Evolutionary conservation across 2,113 vertebrate species (phyloP), one percentile per base, ranked within the genome.

Genomic region (Ramphastos sulfuratus): DNA sequence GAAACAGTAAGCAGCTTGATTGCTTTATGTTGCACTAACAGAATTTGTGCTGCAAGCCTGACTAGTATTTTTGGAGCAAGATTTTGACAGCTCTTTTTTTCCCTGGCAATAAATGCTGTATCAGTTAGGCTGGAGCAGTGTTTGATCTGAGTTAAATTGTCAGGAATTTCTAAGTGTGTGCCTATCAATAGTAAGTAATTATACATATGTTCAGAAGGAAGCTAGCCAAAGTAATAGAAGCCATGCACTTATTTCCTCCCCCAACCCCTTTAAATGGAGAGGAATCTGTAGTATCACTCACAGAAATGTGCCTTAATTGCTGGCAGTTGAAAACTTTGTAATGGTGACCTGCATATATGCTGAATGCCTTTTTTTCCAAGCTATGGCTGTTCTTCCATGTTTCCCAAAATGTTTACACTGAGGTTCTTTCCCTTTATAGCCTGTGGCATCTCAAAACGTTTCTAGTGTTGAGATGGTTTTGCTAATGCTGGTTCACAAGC

Each of bases 131-230:
- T 85, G 48, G 52, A 92, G 90, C 17, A 14, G 46, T 60, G 64
- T 27, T 81, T 64, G 37, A 58, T 86, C 42, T 65, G 69, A 39
- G 39, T 75, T 87, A 61, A 67, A 64, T 35, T 67, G 72, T 85
- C 75, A 78, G 77, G 81, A 80, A 71, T 74, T 64, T 87, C 50
- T 21, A 46, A 75, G 66, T 15, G 30, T 87, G 64, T 71, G 42
- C 52, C 69, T 89, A 7, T 92, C 65, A 77, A 15, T 61, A 67
- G 39, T 80, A 92, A 79, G 58, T 56, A 54, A 75, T 80, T 89
- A 76, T 44, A 65, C 82, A 77, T 39, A 28, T 60, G 20, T 15
- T 52, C 42, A 73, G 56, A 72, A 54, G 20, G 50, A 87, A 74
- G 72, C 48, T 56, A 71, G 69, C 69, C 75, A 70, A 78, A 24